Evolutionary conservation across 2,888 invertebrate genomes (phyloP).

Genomic region (Halocaridina rubra): DNA sequence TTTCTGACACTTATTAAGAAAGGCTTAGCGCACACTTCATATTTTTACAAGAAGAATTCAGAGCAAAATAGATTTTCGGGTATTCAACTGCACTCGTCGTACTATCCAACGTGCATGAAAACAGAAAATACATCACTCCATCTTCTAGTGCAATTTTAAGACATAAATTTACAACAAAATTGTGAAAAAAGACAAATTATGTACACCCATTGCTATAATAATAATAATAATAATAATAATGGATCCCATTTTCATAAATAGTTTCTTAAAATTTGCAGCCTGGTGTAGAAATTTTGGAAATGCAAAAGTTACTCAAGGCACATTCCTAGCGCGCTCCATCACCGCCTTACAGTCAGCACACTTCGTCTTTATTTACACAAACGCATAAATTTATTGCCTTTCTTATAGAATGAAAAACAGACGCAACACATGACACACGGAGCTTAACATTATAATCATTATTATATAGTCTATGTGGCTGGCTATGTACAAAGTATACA

Average conservation of each 20-base stretch:
- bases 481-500: constrained; percentile 56
- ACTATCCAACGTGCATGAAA: constrained; percentile 7
- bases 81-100: background rate
- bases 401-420: constrained; percentile 23
- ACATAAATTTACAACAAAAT: constrained; percentile 41
- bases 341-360: constrained; percentile 25
- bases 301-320: constrained; percentile 50
- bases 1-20: background rate
- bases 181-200: constrained; percentile 40
- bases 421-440: constrained; percentile 44
- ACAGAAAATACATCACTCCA: constrained; percentile 19
- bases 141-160: constrained; percentile 16
- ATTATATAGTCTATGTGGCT: constrained; percentile 40
- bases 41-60: background rate
- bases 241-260: no score
- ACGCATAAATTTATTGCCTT: constrained; percentile 25
- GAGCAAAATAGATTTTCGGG: background rate
- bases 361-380: constrained; percentile 23
- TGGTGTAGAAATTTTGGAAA: constrained; percentile 20
- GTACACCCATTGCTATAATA: constrained; percentile 29
- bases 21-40: background rate
- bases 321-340: constrained; percentile 23
- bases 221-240: background rate
- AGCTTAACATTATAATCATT: no score
- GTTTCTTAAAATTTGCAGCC: no score